Percentiles rank a stretch among this genome's conserved stretches.
phyloP scores from a whole-genome alignment of 1,140 invertebrate species.

The Zaprionus kolodkinae region DNA sequence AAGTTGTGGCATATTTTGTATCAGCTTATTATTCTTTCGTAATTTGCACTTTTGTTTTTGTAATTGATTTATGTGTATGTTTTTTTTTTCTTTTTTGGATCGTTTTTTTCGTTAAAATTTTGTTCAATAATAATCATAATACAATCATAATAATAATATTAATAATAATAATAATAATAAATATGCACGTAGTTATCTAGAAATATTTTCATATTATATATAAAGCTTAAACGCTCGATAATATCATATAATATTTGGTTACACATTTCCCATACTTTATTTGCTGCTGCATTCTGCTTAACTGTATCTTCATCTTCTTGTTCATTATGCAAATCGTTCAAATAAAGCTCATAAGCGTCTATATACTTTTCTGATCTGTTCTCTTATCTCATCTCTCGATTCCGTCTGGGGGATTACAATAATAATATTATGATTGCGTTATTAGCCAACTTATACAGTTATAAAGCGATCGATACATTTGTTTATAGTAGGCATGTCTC shows the following conservation, averaged over 20 bases:
- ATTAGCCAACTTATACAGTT: conserved; percentile 46
- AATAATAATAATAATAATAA: conserved; percentile 45
- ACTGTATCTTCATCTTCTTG: conserved; percentile 13
- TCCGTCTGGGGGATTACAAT: conserved; percentile 28
- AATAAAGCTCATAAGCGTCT: conserved; percentile 83
- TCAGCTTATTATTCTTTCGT: conserved; percentile 30
- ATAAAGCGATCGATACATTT: conserved; percentile 48
- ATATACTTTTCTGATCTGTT: conserved; percentile 67
- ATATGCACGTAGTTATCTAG: conserved; percentile 40
- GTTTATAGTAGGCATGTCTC: conserved; percentile 43
- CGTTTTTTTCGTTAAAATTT: conserved; percentile 21
- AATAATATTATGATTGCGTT: conserved; percentile 47
- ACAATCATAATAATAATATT: conserved; percentile 38
- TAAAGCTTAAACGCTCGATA: conserved; percentile 79
- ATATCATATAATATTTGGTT: conserved; percentile 83
- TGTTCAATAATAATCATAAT: conserved; percentile 58
- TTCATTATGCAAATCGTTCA: conserved; percentile 69
- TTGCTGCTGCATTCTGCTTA: conserved; percentile 20
- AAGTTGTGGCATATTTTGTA: conserved; percentile 36
- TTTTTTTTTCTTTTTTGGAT: conserved; percentile 15
- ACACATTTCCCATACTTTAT: conserved; percentile 73
- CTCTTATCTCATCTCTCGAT: conserved; percentile 9
- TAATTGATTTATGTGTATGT: conserved; percentile 34
- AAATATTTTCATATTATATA: conserved; percentile 74
- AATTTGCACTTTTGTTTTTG: conserved; percentile 34